A percentile compares a stretch with the other conserved stretches of the same genome.
phyloP scores from a whole-genome alignment of 2,888 invertebrate species.

The Zhengitettix transpicula region DNA sequence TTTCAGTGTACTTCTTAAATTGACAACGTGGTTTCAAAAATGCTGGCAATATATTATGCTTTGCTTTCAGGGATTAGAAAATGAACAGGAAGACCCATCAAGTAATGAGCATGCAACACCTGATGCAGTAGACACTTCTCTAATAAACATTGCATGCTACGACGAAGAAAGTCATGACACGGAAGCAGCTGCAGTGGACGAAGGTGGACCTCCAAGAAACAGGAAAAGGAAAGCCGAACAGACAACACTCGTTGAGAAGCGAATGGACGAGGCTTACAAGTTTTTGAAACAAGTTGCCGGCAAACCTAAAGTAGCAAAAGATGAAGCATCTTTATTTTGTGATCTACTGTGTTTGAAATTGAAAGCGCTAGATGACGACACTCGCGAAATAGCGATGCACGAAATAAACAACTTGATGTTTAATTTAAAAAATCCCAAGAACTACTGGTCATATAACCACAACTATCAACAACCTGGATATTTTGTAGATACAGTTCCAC shows the following conservation, averaged over 20 bases:
- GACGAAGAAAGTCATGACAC: not conserved
- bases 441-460: too few species aligned
- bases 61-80: constrained; percentile 1
- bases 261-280: not conserved
- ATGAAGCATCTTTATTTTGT: constrained; percentile 1
- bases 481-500: not conserved
- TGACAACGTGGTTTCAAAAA: not conserved
- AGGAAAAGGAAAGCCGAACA: not conserved
- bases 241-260: not conserved
- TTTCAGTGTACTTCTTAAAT: too few species aligned
- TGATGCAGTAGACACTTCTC: not conserved
- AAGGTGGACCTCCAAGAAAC: not conserved
- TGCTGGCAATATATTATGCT: not conserved
- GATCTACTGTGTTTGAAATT: constrained; percentile 1
- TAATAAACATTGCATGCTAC: too few species aligned
- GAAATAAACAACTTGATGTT: constrained; percentile 3
- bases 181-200: not conserved
- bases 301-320: not conserved
- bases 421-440: not conserved
- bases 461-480: not conserved
- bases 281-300: not conserved
- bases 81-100: not conserved
- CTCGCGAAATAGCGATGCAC: constrained; percentile 2
- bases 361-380: not conserved
- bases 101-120: not conserved